A percentile compares a stretch with the other conserved stretches of the same genome.
Evolutionary conservation across 2,113 vertebrate species (phyloP).

Genomic region (Nicator chloris): DNA sequence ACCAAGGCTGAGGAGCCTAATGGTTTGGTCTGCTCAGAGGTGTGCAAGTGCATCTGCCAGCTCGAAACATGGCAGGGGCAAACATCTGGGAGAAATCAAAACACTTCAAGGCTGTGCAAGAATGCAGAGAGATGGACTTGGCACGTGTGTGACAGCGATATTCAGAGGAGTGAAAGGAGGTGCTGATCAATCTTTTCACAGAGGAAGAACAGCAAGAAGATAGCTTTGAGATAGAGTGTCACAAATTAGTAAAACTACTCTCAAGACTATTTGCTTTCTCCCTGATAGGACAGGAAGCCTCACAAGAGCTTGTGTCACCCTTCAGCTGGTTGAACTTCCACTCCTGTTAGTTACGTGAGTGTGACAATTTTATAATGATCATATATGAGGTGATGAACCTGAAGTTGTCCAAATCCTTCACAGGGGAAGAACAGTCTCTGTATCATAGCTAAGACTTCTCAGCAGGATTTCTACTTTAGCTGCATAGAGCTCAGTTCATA

Average conservation of each 20-base stretch:
- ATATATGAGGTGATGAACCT: neutral
- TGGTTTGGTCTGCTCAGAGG: neutral
- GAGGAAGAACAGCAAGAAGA: neutral
- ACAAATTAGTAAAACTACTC: neutral
- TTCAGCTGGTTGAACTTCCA: neutral
- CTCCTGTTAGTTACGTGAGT: neutral
- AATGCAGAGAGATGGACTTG: accelerated
- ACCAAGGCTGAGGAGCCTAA: neutral
- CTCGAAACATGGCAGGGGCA: neutral
- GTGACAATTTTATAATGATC: neutral
- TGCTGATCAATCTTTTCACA: neutral
- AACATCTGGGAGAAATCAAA: neutral
- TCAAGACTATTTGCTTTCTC: neutral
- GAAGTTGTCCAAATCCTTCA: neutral
- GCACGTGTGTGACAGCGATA: neutral
- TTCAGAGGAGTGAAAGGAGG: neutral
- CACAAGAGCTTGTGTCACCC: neutral
- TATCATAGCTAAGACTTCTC: neutral
- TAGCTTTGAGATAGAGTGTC: neutral
- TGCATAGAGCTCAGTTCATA: neutral
- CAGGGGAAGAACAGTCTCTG: neutral
- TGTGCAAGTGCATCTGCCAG: neutral
- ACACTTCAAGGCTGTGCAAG: neutral
- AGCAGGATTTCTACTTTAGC: neutral
- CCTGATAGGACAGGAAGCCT: neutral